phyloP scores from a whole-genome alignment of 2,888 invertebrate genomes.

The Tetrapedia diversipes region DNA sequence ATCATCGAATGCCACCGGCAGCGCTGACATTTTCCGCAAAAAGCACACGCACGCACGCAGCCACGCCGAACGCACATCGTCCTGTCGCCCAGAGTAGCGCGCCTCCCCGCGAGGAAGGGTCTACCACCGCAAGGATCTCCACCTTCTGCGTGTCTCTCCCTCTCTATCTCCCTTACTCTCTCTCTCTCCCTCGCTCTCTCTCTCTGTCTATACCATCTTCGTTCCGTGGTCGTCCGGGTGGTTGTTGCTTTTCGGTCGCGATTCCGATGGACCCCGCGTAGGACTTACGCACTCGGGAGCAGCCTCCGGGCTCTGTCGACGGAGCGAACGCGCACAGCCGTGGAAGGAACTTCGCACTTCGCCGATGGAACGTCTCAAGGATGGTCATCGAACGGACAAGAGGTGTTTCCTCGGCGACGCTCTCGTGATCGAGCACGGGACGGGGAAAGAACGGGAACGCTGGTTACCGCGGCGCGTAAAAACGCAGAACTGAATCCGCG shows the following conservation, averaged over 20 bases:
- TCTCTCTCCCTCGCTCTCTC: conserved; percentile 3
- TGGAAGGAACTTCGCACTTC: background rate
- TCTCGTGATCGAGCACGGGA: background rate
- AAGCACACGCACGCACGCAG: conserved; percentile 75
- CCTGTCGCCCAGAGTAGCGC: conserved; percentile 38
- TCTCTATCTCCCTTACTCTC: background rate
- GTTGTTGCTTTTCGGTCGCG: too few species aligned
- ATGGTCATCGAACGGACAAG: background rate
- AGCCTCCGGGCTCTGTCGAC: too few species aligned
- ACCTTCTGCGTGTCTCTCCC: background rate
- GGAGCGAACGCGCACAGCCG: conserved; percentile 4
- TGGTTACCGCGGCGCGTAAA: conserved; percentile 80
- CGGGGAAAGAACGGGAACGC: conserved; percentile 48
- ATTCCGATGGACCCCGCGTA: too few species aligned
- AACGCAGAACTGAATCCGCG: conserved; percentile 81
- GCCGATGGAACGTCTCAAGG: conserved; percentile 14
- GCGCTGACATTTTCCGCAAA: conserved; percentile 79
- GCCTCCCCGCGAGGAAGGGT: conserved; percentile 13
- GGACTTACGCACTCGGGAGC: too few species aligned
- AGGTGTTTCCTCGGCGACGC: conserved; percentile 2
- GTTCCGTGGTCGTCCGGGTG: background rate
- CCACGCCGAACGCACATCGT: conserved; percentile 67
- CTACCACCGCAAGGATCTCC: conserved; percentile 18
- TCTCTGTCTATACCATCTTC: conserved; percentile 15
- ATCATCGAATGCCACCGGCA: conserved; percentile 81